Evolutionary conservation across 1,140 invertebrate species (phyloP).

Genomic region (Ditylenchus dipsaci): DNA sequence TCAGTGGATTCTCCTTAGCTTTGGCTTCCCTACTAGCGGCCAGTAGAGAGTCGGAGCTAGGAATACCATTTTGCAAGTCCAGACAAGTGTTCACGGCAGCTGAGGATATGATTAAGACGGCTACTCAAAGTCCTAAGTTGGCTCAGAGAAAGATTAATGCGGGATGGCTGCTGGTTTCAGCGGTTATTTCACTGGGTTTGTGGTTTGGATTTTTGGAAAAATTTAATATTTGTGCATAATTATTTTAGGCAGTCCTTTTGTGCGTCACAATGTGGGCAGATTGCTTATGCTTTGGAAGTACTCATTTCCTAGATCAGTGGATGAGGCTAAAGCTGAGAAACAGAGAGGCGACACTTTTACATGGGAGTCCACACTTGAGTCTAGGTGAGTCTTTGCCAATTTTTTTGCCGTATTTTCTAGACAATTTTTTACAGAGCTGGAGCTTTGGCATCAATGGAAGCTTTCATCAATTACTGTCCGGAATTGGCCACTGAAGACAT

Average conservation of each 20-base stretch:
- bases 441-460: conserved; percentile 76
- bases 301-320: conserved; percentile 88
- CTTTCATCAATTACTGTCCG: conserved; percentile 81
- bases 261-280: conserved; percentile 78
- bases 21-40: conserved; percentile 85
- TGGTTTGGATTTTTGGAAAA: neutral
- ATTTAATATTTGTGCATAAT: neutral
- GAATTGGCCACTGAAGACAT: conserved; percentile 86
- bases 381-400: conserved; percentile 58
- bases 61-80: conserved; percentile 80
- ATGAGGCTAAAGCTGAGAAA: conserved; percentile 93
- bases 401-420: too few relatives aligned
- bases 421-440: conserved; percentile 74
- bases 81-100: conserved; percentile 85
- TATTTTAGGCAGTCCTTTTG: conserved; percentile 74
- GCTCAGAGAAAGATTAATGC: conserved; percentile 89
- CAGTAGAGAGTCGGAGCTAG: conserved; percentile 80
- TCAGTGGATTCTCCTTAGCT: conserved; percentile 86
- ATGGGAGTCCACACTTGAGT: conserved; percentile 95
- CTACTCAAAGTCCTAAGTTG: conserved; percentile 83
- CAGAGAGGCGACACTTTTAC: conserved; percentile 89
- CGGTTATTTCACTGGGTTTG: conserved; percentile 86
- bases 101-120: conserved; percentile 88
- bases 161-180: conserved; percentile 91
- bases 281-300: conserved; percentile 94